phyloP scores from a whole-genome alignment of 2,888 invertebrate species.

The Drosophila incognita region DNA sequence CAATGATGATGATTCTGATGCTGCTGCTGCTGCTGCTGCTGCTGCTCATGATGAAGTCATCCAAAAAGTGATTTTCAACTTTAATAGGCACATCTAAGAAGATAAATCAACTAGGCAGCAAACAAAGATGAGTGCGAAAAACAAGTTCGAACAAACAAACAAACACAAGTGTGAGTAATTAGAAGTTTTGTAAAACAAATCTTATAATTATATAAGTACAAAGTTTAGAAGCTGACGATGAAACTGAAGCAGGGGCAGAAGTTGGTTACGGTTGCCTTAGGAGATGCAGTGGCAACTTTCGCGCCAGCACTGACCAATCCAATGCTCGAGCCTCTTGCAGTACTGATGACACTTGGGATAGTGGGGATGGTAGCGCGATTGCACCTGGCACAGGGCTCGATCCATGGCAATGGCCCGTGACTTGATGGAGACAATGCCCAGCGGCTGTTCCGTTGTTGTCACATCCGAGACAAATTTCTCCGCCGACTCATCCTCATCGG shows the following conservation, averaged over 20 bases:
- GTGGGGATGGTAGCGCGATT: slow-evolving; percentile 81
- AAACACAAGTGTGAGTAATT: slow-evolving; percentile 18
- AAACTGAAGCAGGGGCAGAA: background rate
- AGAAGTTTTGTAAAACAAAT: slow-evolving; percentile 22
- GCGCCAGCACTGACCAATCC: slow-evolving; percentile 83
- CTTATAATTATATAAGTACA: slow-evolving; percentile 32
- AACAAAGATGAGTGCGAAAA: slow-evolving; percentile 4
- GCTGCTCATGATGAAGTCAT: slow-evolving; percentile 2
- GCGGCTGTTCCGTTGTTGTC: slow-evolving; percentile 34
- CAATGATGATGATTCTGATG: slow-evolving; percentile 7
- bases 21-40: background rate
- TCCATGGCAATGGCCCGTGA: slow-evolving; percentile 81
- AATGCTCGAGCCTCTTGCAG: slow-evolving; percentile 80
- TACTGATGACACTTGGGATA: slow-evolving; percentile 81
- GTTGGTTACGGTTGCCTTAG: slow-evolving; percentile 32
- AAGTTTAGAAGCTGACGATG: slow-evolving; percentile 8
- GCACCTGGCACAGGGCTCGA: slow-evolving; percentile 72
- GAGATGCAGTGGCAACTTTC: slow-evolving; percentile 82
- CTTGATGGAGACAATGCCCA: slow-evolving; percentile 76
- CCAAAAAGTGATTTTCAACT: slow-evolving; percentile 28
- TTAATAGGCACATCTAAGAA: slow-evolving; percentile 37
- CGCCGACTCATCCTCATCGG: background rate
- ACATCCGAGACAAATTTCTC: slow-evolving; percentile 34
- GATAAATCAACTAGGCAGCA: slow-evolving; percentile 11
- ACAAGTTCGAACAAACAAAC: slow-evolving; percentile 6